These are phyloP conservation scores for Drosophila repletoides DNA, from an alignment of 1,140 invertebrate genomes.

Conservation along the genomic window DNA sequence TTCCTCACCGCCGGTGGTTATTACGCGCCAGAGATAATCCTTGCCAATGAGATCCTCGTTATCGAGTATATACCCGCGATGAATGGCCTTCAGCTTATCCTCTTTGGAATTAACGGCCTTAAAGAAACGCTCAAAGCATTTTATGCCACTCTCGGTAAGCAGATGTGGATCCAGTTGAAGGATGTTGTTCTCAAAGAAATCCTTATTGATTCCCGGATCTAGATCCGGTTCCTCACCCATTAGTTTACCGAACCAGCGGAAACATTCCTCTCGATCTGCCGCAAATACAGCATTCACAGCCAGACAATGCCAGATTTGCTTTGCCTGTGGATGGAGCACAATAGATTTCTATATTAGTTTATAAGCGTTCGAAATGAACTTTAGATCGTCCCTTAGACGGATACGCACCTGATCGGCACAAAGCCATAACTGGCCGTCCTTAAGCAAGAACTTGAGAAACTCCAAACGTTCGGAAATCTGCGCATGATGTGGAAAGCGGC, in stretches of 20 bases:
- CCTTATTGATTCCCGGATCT: constrained; percentile 97
- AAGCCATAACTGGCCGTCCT: constrained; percentile 97
- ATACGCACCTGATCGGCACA: constrained; percentile 91
- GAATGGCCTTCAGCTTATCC: constrained; percentile 94
- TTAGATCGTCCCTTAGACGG: background rate
- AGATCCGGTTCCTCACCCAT: constrained; percentile 99
- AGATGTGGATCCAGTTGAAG: constrained; percentile 95
- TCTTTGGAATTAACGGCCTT: constrained; percentile 98
- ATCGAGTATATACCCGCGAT: constrained; percentile 91
- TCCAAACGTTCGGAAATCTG: constrained; percentile 97
- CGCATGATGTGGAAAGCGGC: constrained; percentile 94
- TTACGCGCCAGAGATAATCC: constrained; percentile 98
- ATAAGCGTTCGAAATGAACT: background rate
- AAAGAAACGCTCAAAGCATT: constrained; percentile 94
- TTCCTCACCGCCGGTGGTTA: constrained; percentile 94
- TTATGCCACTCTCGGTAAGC: constrained; percentile 97
- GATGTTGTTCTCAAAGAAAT: constrained; percentile 98
- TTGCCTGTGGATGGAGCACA: constrained; percentile 84
- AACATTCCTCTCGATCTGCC: constrained; percentile 97
- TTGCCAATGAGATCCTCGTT: constrained; percentile 96
- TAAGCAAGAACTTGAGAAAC: constrained; percentile 95
- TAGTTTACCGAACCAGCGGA: constrained; percentile 99
- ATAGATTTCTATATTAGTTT: background rate
- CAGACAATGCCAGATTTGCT: constrained; percentile 98
- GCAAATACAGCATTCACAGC: constrained; percentile 96